phyloP scores from a whole-genome alignment of 2,113 vertebrate genomes.

The Meleagris gallopavo region DNA sequence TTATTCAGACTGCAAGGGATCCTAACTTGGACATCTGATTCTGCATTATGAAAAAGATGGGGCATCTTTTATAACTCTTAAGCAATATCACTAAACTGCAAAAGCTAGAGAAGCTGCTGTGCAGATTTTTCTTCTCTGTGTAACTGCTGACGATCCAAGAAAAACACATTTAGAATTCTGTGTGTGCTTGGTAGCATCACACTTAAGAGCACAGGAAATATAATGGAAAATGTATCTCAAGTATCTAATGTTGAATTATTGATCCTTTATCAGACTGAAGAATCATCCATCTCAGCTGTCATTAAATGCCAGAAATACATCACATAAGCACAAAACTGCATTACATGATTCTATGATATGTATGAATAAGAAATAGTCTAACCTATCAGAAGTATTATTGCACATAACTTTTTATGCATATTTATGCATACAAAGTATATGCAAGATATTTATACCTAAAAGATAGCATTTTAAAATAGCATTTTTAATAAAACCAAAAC shows the following conservation, averaged over 20 bases:
- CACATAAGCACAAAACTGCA: not conserved
- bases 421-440: slow-evolving; percentile 1
- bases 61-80: not conserved
- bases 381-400: slow-evolving; percentile 41
- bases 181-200: not conserved
- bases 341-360: not conserved
- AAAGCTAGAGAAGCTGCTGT: not conserved
- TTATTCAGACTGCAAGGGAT: not conserved
- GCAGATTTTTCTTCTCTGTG: not conserved
- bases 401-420: slow-evolving; percentile 8
- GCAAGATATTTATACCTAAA: not conserved
- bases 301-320: not conserved
- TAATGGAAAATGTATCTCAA: not conserved
- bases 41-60: not conserved
- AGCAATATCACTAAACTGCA: not conserved
- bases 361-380: slow-evolving; percentile 10
- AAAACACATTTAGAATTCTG: not conserved
- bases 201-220: not conserved
- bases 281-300: not conserved
- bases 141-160: not conserved
- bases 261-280: not conserved
- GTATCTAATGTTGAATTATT: not conserved
- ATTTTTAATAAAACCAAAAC: slow-evolving; percentile 30
- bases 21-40: not conserved
- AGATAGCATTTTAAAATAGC: not conserved